Percentiles rank a stretch among this genome's conserved stretches.
Conservation (phyloP, 1,140 invertebrate genomes). For the Maconellicoccus hirsutus region DNA sequence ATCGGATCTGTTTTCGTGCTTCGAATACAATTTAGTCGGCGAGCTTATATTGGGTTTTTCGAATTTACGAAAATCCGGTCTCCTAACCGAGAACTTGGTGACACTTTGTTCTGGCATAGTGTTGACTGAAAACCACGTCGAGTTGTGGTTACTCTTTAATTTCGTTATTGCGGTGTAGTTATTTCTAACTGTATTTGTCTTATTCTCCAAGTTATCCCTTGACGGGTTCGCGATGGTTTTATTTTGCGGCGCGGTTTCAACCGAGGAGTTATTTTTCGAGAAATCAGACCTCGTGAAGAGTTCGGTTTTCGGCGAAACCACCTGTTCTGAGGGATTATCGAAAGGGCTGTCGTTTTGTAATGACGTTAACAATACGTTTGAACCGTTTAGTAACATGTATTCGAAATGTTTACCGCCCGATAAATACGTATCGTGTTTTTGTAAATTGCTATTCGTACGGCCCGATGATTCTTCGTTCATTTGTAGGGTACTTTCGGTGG, state of each 20-base stretch:
- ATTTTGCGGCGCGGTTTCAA: not conserved
- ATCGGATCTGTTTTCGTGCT: not conserved
- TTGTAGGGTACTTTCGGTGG: constrained; percentile 24
- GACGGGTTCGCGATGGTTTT: not conserved
- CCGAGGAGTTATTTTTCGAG: not conserved
- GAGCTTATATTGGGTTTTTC: not conserved
- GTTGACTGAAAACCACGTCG: constrained; percentile 6
- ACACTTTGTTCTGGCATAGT: not conserved
- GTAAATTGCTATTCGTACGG: constrained; percentile 18
- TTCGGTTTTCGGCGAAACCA: not conserved
- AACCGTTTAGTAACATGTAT: not conserved
- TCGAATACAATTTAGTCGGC: not conserved
- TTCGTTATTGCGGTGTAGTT: not conserved
- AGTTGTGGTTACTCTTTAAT: not conserved
- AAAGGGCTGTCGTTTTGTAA: not conserved
- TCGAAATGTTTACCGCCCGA: constrained; percentile 10
- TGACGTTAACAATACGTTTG: not conserved
- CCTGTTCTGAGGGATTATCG: not conserved
- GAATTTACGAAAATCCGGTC: not conserved
- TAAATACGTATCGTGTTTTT: not conserved
- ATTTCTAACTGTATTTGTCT: not conserved
- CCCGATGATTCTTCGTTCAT: constrained; percentile 18
- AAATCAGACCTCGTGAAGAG: not conserved
- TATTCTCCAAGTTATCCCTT: not conserved
- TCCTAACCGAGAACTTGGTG: not conserved